These are phyloP conservation scores for Periophthalmus modestus DNA, from an alignment of 2,113 vertebrate species.

Conservation along the genomic window DNA sequence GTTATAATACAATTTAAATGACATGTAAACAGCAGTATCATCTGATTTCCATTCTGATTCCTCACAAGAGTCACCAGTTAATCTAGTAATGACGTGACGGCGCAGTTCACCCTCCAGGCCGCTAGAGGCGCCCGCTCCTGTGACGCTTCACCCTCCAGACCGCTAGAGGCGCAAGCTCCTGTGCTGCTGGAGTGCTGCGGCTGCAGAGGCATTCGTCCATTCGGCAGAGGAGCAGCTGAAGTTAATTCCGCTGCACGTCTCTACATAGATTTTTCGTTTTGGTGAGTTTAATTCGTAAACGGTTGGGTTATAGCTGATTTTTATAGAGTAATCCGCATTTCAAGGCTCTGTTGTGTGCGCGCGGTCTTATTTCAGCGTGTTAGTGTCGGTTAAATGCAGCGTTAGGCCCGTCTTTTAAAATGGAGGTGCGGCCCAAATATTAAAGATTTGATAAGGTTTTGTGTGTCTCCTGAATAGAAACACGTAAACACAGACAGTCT, in stretches of 20 bases:
- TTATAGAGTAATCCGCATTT: neutral
- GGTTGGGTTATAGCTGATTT: neutral
- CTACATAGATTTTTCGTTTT: neutral
- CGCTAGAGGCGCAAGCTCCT: constrained; percentile 12
- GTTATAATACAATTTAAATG: too few species aligned
- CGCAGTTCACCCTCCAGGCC: constrained; percentile 5
- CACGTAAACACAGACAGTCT: neutral
- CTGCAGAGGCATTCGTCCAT: neutral
- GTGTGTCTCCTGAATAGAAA: neutral
- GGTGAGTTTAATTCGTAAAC: constrained; percentile 35
- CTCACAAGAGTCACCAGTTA: too few species aligned
- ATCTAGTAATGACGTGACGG: too few species aligned
- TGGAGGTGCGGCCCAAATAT: neutral
- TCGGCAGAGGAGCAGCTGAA: neutral
- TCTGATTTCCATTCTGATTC: too few species aligned
- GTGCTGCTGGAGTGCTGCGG: neutral
- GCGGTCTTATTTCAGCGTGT: neutral
- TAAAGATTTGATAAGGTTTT: neutral
- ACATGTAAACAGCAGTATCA: too few species aligned
- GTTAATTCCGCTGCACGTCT: constrained; percentile 7
- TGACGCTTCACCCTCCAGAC: constrained; percentile 5
- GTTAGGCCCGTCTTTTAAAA: neutral
- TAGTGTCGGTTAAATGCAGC: neutral
- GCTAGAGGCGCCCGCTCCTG: too few species aligned
- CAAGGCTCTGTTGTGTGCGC: neutral